Percentiles rank a stretch among this genome's conserved stretches.
These are phyloP conservation scores for Gallinago nigripennis DNA, from an alignment of 2,797 vertebrate species.

Conservation along the genomic window DNA sequence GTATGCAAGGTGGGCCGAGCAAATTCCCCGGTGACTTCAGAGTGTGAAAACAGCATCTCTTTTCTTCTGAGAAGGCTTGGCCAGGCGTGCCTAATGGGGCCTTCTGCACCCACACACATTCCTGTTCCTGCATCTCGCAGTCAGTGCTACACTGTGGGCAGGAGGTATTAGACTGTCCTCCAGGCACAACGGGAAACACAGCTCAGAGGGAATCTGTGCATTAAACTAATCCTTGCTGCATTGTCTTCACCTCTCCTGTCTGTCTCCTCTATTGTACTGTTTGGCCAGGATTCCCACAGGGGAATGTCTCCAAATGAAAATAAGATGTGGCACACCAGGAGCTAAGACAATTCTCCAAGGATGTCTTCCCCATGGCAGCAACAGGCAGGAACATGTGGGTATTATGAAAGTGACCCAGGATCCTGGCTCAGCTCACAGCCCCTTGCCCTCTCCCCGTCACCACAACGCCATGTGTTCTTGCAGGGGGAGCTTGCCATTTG, in stretches of 20 bases:
- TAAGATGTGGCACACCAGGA: background rate
- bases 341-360: background rate
- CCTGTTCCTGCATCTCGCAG: background rate
- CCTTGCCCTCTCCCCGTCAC: background rate
- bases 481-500: background rate
- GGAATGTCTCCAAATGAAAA: background rate
- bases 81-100: background rate
- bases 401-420: background rate
- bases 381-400: background rate
- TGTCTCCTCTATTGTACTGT: background rate
- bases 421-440: background rate
- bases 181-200: background rate
- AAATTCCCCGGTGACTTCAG: background rate
- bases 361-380: background rate
- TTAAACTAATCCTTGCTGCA: background rate
- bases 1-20: background rate
- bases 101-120: slow-evolving; percentile 3
- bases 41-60: background rate
- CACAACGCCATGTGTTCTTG: background rate
- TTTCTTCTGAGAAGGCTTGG: slow-evolving; percentile 2
- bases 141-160: background rate
- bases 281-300: background rate
- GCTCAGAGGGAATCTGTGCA: background rate
- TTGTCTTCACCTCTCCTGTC: background rate
- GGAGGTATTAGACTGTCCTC: background rate